Percentiles rank a stretch among this genome's conserved stretches.
Evolutionary conservation across 1,140 invertebrate genomes (phyloP).

Genomic region (Bombus terrestris): DNA sequence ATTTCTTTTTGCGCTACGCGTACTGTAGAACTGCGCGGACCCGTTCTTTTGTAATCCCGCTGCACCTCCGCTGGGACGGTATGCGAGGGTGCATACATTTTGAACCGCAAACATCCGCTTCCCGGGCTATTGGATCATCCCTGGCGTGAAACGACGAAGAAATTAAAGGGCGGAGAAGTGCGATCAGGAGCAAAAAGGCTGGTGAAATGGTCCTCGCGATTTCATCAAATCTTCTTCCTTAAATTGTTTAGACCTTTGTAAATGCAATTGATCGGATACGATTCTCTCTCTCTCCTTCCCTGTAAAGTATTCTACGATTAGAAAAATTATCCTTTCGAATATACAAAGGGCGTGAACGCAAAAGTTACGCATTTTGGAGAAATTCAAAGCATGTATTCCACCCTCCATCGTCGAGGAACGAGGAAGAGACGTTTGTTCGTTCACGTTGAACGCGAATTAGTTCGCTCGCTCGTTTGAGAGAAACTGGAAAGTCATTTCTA

Average conservation of each 20-base stretch:
- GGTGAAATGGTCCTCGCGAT: neutral
- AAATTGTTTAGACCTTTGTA: neutral
- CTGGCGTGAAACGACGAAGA: conserved; percentile 43
- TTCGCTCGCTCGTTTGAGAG: conserved; percentile 24
- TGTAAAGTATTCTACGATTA: no score
- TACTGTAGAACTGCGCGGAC: conserved; percentile 40
- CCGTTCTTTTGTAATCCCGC: conserved; percentile 44
- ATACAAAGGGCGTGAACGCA: no score
- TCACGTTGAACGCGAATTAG: neutral
- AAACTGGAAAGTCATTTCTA: conserved; percentile 74
- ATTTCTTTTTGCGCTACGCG: conserved; percentile 51
- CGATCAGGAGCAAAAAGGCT: conserved; percentile 7
- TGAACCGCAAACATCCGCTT: conserved; percentile 67
- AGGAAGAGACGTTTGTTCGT: neutral
- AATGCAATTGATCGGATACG: no score
- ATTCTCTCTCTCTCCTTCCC: no score
- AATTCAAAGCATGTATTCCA: neutral
- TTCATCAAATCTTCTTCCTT: neutral
- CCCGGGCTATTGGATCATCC: conserved; percentile 52
- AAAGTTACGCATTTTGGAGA: no score
- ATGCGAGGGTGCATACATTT: conserved; percentile 76
- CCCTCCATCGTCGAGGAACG: neutral
- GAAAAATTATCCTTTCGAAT: no score
- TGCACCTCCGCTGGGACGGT: conserved; percentile 33
- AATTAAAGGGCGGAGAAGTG: conserved; percentile 46